Evolutionary conservation across 1,140 invertebrate genomes (phyloP), one percentile per base, ranked within the genome.

Genomic region (Euglossa dilemma): DNA sequence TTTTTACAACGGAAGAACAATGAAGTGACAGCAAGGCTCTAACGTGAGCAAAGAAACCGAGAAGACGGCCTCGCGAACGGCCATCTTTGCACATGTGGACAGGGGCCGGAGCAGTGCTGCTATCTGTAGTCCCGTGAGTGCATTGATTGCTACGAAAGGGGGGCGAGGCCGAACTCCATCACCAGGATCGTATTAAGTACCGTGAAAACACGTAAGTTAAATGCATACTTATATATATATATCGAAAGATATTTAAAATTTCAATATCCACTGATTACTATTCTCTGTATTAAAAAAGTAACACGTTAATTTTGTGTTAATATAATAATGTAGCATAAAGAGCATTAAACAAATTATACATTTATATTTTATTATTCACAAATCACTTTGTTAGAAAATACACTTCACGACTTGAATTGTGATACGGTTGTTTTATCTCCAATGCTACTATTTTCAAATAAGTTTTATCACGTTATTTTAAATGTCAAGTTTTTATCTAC

Each of bases 31-130:
- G 57, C 23, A 73, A 71, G 54, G 56, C 59, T 78, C 28, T 18
- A 77, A 88, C 73, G 47, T 64, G 78, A 84, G 59, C 64, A 71
- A 87, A 85, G 57, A 66, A 81, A 85, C 28, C 77, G 85, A 86
- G 57, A 78, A 70, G 28, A 80, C 85, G 79, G 85, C 85, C 88
- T 91, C 85, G 83, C 79, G 70, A 83, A 88, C 84, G 84, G 92
- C 92, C 92, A 92, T 92, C 88, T 92, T 92, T 92, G 91, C 85
- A 91, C 90, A 91, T 92, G 91, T 92, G 92, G 91, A 91, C 90
- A 88, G 91, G 86, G 86, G 63, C 80, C 81, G 74, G 69, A 84
- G 70, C 84, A 72, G 86, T 88, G 89, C 74, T 78, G 90, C 91
- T 73, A 91, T 92, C 92, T 92, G 86, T 85, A 23, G 80, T 79